Evolutionary conservation across 2,113 vertebrate genomes (phyloP).

Genomic region (Jaculus jaculus): DNA sequence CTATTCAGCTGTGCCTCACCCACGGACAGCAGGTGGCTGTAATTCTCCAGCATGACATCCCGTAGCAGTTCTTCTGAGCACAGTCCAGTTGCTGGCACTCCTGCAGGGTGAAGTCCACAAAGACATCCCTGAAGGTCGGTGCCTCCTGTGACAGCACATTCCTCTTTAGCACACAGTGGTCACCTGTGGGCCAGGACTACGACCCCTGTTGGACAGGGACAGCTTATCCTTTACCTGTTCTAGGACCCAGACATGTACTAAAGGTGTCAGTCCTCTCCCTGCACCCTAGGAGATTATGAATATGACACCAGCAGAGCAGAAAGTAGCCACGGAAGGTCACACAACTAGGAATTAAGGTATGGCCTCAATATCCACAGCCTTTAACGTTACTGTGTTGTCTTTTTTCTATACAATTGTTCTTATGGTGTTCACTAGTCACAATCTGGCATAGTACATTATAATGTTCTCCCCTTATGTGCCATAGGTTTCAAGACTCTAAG

Average conservation of each 20-base stretch:
- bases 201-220: background rate
- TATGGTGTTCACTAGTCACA: background rate
- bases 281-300: background rate
- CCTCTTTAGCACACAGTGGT: background rate
- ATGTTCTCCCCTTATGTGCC: no score
- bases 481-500: no score
- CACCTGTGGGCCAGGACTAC: no score
- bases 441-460: background rate
- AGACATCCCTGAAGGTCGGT: conserved; percentile 55
- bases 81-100: conserved; percentile 50
- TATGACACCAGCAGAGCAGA: background rate
- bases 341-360: background rate
- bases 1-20: background rate
- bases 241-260: background rate
- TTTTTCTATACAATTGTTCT: background rate
- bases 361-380: background rate
- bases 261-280: background rate
- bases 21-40: conserved; percentile 43
- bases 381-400: no score
- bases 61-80: conserved; percentile 37
- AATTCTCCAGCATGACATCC: conserved; percentile 55
- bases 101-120: background rate
- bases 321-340: background rate
- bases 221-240: background rate
- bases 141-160: conserved; percentile 17